Evolutionary conservation across 2,797 vertebrate species (phyloP).

Genomic region (Smutsia temminckii): DNA sequence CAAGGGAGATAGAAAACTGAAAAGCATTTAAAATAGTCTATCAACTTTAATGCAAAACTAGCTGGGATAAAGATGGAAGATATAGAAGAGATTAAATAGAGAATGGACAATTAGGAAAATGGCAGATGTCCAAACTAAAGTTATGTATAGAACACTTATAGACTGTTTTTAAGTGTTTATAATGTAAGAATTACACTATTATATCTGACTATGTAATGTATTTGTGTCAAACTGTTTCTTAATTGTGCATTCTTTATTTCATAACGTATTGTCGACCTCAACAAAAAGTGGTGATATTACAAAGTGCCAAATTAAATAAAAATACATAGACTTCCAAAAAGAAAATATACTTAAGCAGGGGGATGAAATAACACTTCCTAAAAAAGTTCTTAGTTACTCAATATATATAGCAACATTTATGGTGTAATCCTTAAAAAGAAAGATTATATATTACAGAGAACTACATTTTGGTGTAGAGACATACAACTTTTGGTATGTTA

Average conservation of each 20-base stretch:
- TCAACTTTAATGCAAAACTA: not conserved
- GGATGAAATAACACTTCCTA: not conserved
- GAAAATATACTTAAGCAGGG: not conserved
- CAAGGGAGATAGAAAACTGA: not conserved
- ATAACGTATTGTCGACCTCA: not conserved
- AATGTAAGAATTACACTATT: too few species aligned
- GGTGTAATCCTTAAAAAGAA: not conserved
- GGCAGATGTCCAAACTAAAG: not conserved
- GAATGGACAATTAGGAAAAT: not conserved
- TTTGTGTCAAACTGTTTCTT: not conserved
- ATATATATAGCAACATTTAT: not conserved
- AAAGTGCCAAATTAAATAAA: not conserved
- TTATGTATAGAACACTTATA: not conserved
- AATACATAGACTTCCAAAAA: not conserved
- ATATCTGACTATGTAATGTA: not conserved
- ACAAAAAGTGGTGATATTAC: not conserved
- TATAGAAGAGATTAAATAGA: not conserved
- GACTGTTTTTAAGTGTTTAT: not conserved
- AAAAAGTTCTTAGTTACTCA: not conserved
- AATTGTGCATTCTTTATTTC: not conserved
- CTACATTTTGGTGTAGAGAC: not conserved
- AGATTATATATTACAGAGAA: not conserved
- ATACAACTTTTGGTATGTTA: not conserved
- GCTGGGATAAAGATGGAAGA: fast-evolving
- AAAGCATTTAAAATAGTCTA: not conserved